phyloP scores from a whole-genome alignment of 2,888 invertebrate genomes.

The Hofmannophila pseudospretella region DNA sequence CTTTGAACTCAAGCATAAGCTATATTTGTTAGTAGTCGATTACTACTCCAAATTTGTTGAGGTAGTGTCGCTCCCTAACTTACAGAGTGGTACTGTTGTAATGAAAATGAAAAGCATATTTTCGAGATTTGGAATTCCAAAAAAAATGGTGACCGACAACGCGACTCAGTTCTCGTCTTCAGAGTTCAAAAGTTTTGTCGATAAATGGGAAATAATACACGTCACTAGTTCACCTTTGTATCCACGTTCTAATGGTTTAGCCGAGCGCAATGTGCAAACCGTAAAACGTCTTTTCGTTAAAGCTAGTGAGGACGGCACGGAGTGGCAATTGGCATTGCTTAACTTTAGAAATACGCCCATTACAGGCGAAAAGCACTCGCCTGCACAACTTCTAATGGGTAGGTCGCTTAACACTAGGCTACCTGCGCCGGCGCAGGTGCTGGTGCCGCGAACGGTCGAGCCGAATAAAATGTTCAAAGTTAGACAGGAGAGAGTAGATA shows the following conservation, averaged over 20 bases:
- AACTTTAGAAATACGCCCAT: constrained; percentile 14
- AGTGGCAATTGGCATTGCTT: constrained; percentile 14
- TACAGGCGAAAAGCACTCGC: not conserved
- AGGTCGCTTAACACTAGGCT: not conserved
- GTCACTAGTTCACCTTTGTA: constrained; percentile 8
- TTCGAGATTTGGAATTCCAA: constrained; percentile 12
- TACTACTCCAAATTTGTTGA: constrained; percentile 13
- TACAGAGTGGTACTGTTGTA: constrained; percentile 2
- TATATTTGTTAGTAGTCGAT: too few species aligned
- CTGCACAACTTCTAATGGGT: too few species aligned
- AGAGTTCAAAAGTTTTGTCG: constrained; percentile 6
- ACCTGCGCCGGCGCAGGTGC: not conserved
- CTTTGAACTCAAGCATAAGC: too few species aligned
- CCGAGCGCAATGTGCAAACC: constrained; percentile 11
- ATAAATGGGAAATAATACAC: constrained; percentile 10
- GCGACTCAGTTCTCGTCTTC: constrained; percentile 8
- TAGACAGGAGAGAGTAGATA: not conserved
- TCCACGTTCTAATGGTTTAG: constrained; percentile 11
- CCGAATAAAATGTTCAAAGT: not conserved
- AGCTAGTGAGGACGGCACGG: constrained; percentile 8
- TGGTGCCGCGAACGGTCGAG: not conserved
- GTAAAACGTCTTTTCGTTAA: constrained; percentile 10
- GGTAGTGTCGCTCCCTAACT: constrained; percentile 1
- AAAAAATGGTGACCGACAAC: constrained; percentile 5
- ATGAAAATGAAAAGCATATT: constrained; percentile 9